Evolutionary conservation across 2,888 invertebrate species (phyloP).

Genomic region (Sphaeridia pumilis): DNA sequence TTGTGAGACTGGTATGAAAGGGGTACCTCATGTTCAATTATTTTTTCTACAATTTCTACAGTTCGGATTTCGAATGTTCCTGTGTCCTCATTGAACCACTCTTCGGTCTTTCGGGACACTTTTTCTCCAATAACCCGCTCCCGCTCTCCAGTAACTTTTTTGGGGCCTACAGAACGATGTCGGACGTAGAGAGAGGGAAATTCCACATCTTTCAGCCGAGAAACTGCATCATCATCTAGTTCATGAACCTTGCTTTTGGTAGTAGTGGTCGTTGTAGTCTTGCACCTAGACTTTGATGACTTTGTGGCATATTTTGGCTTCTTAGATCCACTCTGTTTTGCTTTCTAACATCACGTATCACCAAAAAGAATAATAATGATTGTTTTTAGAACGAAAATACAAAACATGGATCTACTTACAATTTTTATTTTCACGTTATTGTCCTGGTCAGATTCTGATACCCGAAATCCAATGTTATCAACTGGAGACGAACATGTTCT

Average conservation of each 20-base stretch:
- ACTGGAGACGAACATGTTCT: conserved; percentile 10
- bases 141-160: conserved; percentile 66
- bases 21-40: conserved; percentile 86
- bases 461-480: conserved; percentile 19
- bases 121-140: conserved; percentile 82
- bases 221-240: neutral
- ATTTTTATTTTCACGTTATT: conserved; percentile 34
- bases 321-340: conserved; percentile 2
- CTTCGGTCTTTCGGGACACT: conserved; percentile 73
- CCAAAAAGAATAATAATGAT: neutral
- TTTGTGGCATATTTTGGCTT: conserved; percentile 1
- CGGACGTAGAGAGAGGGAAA: conserved; percentile 78
- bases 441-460: conserved; percentile 29
- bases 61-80: conserved; percentile 78
- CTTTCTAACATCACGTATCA: conserved; percentile 14
- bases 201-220: conserved; percentile 49
- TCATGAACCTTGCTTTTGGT: conserved; percentile 6
- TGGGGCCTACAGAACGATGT: conserved; percentile 64
- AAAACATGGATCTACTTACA: conserved; percentile 22
- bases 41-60: conserved; percentile 87
- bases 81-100: conserved; percentile 71
- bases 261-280: conserved; percentile 18
- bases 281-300: conserved; percentile 10
- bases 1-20: conserved; percentile 1
- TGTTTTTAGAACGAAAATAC: neutral